Evolutionary conservation across 2,797 vertebrate genomes (phyloP).

Genomic region (Diplodus puntazzo): DNA sequence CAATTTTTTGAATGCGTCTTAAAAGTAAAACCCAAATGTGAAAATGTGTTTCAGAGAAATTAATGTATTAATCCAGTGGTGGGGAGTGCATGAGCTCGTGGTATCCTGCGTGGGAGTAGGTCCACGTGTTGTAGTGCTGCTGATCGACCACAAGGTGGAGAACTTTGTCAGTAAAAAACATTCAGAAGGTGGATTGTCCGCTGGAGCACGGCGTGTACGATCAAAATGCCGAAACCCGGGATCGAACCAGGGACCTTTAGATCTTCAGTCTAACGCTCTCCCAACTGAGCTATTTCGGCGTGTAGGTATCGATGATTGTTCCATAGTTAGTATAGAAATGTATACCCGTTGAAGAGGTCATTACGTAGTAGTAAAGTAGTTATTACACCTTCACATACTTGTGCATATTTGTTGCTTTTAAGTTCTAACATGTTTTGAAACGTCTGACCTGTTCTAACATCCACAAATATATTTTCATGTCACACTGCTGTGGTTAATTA

Average conservation of each 20-base stretch:
- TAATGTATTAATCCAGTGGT: neutral
- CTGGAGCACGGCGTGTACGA: too few species aligned
- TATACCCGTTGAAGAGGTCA: too few species aligned
- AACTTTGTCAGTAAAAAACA: neutral
- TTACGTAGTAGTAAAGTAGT: too few species aligned
- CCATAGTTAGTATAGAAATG: too few species aligned
- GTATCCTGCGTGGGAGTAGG: too few species aligned
- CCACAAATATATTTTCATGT: neutral
- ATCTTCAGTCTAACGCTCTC: slow-evolving; percentile 83
- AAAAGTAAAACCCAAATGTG: neutral
- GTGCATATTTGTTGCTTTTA: too few species aligned
- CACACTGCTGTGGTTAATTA: neutral
- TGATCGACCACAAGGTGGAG: slow-evolving; percentile 3
- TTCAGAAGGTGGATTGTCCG: too few species aligned
- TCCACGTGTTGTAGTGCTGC: accelerated
- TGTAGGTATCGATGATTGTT: too few species aligned
- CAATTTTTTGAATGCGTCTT: neutral
- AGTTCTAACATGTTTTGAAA: neutral
- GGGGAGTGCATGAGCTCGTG: accelerated
- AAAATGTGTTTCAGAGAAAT: neutral
- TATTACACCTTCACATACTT: too few species aligned
- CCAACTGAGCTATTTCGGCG: slow-evolving; percentile 82
- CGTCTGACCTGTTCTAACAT: neutral
- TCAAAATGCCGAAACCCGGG: slow-evolving; percentile 78
- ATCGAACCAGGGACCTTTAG: slow-evolving; percentile 79